Conservation (phyloP, 2,888 invertebrate species). For the Clostera curtula region DNA sequence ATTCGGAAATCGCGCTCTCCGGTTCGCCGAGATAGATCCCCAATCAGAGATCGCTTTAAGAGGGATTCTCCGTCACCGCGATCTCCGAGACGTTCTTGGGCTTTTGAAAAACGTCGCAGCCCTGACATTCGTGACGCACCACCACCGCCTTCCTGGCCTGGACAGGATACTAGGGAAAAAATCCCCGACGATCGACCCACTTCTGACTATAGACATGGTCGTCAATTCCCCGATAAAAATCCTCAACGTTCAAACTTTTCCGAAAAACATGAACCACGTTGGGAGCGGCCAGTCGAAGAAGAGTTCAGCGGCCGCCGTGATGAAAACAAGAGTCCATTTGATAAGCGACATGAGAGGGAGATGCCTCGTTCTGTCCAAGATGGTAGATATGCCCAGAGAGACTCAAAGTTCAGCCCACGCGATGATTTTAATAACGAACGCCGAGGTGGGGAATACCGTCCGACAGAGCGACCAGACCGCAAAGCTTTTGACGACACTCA, state of each 20-base stretch:
- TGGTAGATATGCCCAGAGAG: constrained; percentile 17
- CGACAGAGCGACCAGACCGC: no score
- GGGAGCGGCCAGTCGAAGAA: constrained; percentile 13
- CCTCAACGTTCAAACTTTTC: no score
- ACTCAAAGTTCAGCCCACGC: constrained; percentile 16
- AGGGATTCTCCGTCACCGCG: constrained; percentile 49
- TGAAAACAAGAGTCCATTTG: constrained; percentile 26
- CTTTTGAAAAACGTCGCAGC: constrained; percentile 52
- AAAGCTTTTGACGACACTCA: constrained; percentile 11
- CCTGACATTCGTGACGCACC: constrained; percentile 45
- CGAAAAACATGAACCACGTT: constrained; percentile 10
- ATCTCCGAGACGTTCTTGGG: constrained; percentile 61
- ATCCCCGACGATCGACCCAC: constrained; percentile 17
- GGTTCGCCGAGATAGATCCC: constrained; percentile 43
- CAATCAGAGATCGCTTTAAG: constrained; percentile 42
- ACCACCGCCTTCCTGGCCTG: constrained; percentile 57
- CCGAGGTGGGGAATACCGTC: constrained; percentile 13
- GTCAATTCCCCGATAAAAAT: constrained; percentile 23
- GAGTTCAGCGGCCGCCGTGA: constrained; percentile 14
- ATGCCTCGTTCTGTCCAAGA: constrained; percentile 5
- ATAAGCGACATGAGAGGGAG: constrained; percentile 17
- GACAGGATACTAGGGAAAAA: constrained; percentile 24
- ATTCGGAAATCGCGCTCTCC: constrained; percentile 44
- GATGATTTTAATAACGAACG: constrained; percentile 15
- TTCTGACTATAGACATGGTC: constrained; percentile 5